A percentile compares a stretch with the other conserved stretches of the same genome.
phyloP scores from a whole-genome alignment of 1,140 invertebrate species.

The Muscidifurax raptorellus region DNA sequence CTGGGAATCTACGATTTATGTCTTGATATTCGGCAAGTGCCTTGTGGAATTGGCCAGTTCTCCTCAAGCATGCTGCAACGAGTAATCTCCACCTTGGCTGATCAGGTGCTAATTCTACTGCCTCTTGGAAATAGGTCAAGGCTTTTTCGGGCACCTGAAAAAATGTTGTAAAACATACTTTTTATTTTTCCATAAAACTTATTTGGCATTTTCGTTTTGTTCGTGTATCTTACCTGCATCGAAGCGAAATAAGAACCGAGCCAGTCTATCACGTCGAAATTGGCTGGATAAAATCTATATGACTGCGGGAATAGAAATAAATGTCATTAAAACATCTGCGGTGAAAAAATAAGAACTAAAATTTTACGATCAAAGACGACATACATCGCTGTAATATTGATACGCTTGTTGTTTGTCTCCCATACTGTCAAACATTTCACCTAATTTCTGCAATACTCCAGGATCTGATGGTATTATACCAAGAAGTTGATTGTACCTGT shows the following conservation, averaged over 20 bases:
- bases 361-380: conserved; percentile 60
- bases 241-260: conserved; percentile 94
- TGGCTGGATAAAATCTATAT: conserved; percentile 92
- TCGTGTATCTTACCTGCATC: conserved; percentile 81
- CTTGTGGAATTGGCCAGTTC: conserved; percentile 89
- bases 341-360: conserved; percentile 18
- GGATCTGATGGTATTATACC: conserved; percentile 91
- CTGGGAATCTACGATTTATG: conserved; percentile 87
- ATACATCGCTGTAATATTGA: conserved; percentile 92
- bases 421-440: conserved; percentile 88
- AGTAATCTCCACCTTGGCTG: conserved; percentile 90
- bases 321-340: background rate
- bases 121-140: conserved; percentile 90
- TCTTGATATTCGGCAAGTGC: conserved; percentile 88
- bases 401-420: conserved; percentile 95
- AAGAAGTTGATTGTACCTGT: conserved; percentile 89
- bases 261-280: conserved; percentile 93
- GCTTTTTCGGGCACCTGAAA: conserved; percentile 87
- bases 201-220: background rate
- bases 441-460: conserved; percentile 87
- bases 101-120: conserved; percentile 90
- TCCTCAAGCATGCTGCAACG: conserved; percentile 88
- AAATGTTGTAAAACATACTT: background rate
- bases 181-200: background rate
- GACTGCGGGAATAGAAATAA: conserved; percentile 78